Evolutionary conservation across 2,797 vertebrate genomes (phyloP).

Genomic region (Acrossocheilus fasciatus): DNA sequence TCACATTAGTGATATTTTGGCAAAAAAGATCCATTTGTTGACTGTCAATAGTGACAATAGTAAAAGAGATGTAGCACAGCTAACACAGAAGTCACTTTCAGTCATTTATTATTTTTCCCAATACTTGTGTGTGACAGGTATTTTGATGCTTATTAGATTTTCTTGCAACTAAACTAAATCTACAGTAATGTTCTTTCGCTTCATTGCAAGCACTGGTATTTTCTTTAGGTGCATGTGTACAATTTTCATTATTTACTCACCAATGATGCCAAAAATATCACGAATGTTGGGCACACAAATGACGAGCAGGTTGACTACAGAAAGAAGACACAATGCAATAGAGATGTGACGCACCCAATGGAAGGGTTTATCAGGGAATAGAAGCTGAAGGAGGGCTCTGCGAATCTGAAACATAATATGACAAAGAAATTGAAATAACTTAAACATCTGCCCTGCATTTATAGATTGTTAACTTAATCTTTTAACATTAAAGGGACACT

Average conservation of each 20-base stretch:
- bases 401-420: constrained; percentile 76
- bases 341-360: constrained; percentile 81
- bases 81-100: background rate
- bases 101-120: background rate
- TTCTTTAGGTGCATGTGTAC: background rate
- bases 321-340: constrained; percentile 81
- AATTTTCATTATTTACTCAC: constrained; percentile 65
- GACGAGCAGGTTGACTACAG: constrained; percentile 83
- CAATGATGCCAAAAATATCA: constrained; percentile 87
- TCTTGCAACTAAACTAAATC: background rate
- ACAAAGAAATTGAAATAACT: background rate
- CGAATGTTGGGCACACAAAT: constrained; percentile 86
- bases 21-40: background rate
- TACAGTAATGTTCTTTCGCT: background rate
- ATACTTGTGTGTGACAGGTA: background rate
- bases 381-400: constrained; percentile 81
- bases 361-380: constrained; percentile 85
- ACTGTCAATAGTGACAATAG: background rate
- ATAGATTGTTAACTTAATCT: background rate
- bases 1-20: background rate
- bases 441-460: background rate
- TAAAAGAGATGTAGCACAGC: background rate
- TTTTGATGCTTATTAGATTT: background rate
- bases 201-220: background rate
- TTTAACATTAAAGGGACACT: background rate